Conservation (phyloP, 2,113 vertebrate species). For the Melanocharis versteri region DNA sequence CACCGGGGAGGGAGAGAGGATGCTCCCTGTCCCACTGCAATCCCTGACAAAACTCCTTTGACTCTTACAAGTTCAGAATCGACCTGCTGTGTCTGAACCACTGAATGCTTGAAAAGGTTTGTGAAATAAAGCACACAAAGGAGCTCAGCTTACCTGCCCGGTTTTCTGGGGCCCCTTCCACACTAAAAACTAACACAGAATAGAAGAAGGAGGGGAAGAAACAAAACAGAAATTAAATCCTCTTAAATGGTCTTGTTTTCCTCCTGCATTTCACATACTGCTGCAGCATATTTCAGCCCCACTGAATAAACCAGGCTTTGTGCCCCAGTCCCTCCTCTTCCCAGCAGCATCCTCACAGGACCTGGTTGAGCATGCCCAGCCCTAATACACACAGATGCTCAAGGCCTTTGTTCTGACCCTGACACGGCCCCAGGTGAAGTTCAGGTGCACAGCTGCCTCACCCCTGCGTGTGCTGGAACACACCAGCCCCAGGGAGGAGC, state of each 20-base stretch:
- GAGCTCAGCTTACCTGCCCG: conserved; percentile 73
- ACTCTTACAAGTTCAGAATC: neutral
- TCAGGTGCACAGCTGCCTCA: neutral
- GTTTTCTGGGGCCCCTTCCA: conserved; percentile 80
- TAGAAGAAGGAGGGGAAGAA: conserved; percentile 69
- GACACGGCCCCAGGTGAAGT: neutral
- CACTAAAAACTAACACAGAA: conserved; percentile 77
- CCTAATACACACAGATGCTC: conserved; percentile 28
- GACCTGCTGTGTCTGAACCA: neutral
- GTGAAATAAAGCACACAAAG: conserved; percentile 62
- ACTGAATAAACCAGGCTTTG: conserved; percentile 5
- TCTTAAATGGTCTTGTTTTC: conserved; percentile 31
- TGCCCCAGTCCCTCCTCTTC: conserved; percentile 46
- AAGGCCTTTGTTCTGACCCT: conserved; percentile 16
- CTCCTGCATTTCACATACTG: conserved; percentile 36
- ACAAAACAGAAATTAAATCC: conserved; percentile 67
- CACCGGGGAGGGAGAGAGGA: neutral
- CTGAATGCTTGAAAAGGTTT: neutral
- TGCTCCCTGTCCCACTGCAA: neutral
- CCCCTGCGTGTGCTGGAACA: neutral
- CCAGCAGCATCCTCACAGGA: conserved; percentile 24
- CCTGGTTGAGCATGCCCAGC: conserved; percentile 37
- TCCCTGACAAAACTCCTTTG: neutral
- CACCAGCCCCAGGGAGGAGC: neutral
- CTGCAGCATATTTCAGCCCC: conserved; percentile 27